These are phyloP conservation scores for Ernsta delagoae DNA, from an alignment of 2,888 invertebrate genomes.

Conservation along the genomic window DNA sequence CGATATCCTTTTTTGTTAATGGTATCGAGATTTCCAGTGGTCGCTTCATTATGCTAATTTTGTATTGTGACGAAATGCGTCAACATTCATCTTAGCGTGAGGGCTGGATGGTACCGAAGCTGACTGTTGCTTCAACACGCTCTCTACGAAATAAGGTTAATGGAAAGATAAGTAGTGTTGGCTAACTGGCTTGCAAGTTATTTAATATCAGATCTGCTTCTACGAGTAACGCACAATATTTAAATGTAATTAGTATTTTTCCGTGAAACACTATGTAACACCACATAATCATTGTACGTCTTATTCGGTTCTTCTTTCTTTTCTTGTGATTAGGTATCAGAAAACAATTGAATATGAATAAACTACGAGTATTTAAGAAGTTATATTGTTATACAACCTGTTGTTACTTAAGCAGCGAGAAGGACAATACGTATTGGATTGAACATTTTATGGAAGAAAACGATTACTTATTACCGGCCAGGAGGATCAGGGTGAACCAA, in stretches of 20 bases:
- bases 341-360: no score
- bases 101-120: background rate
- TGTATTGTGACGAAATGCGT: slow-evolving; percentile 8
- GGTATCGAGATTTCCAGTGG: background rate
- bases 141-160: slow-evolving; percentile 13
- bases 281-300: no score
- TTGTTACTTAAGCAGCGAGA: no score
- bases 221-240: background rate
- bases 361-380: no score
- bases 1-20: background rate
- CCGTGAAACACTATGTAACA: background rate
- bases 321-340: no score
- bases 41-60: background rate
- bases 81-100: slow-evolving; percentile 10
- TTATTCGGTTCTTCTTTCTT: background rate
- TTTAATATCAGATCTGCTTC: slow-evolving; percentile 6
- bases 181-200: slow-evolving; percentile 12
- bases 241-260: background rate
- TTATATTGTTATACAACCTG: no score
- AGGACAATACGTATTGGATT: no score
- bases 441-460: no score
- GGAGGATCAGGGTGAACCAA: no score
- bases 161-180: slow-evolving; percentile 24
- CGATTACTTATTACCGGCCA: no score
- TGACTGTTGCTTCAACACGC: background rate